Evolutionary conservation across 2,888 invertebrate species (phyloP), one percentile per base, ranked within the genome.

Genomic region (Erebia ligea): DNA sequence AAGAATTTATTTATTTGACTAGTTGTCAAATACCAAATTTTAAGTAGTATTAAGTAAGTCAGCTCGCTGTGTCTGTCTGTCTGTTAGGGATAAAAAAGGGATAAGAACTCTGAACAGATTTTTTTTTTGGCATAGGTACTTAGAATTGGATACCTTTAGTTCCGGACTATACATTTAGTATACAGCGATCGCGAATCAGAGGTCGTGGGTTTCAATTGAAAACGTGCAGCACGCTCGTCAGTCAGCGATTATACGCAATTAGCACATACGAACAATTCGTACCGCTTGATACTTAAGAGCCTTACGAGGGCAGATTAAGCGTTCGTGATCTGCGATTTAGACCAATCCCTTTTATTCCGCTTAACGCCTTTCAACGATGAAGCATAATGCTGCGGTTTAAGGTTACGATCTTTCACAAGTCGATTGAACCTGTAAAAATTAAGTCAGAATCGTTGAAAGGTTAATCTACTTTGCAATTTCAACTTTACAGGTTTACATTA

Each of bases 171-270:
- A 17, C 17, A 52, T 52, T 52, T 52, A 52, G 17, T 10, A 52
- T 17, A 54, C 54, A 17, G 17, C 15, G 63, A 64, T 42, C 54
- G 48, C 10, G 56, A 57, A 63, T 52, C 71, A 74, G 70, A 76
- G 77, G 75, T 79, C 76, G 70, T 73, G 73, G 77, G 71, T 68
- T 76, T 76, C 80, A 80, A 86, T 85, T 84, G 85, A 85, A 88
- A 86, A 82, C 89, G 88, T 89, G 89, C 80, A 78, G 78, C 78
- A 84, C 83, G 86, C 82, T 84, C 78, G 77, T 84, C 83, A 80
- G 74, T 78, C 75, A 75, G 75, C 83, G 83, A 87, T 88, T 86
- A 85, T 81, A 81, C 78, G 84, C 84, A 82, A 83, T 85, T 85
- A 85, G 75, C 74, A 81, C 77, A 78, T 81, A 78, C 75, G 66